A percentile compares a stretch with the other conserved stretches of the same genome.
Evolutionary conservation across 2,888 invertebrate species (phyloP).

Genomic region (Gryllus longicercus): DNA sequence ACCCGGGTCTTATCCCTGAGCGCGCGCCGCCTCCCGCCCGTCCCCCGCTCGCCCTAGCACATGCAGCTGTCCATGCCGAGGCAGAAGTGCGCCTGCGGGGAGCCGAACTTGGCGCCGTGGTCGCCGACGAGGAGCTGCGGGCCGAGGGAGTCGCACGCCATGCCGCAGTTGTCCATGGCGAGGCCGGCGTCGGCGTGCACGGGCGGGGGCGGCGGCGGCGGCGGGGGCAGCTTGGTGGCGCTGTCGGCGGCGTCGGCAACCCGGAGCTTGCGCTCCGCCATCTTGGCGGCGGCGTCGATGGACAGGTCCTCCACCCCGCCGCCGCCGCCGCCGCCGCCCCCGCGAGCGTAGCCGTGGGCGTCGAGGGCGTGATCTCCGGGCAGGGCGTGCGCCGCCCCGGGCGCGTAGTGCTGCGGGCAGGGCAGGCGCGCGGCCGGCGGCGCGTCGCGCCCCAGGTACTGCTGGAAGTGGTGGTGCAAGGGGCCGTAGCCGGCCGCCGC

Average conservation of each 20-base stretch:
- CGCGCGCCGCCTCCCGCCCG: too few species aligned
- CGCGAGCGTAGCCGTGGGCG: neutral
- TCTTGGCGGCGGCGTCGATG: slow-evolving; percentile 1
- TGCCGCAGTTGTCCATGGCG: neutral
- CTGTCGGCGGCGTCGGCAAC: neutral
- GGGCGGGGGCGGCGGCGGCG: too few species aligned
- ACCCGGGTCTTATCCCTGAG: too few species aligned
- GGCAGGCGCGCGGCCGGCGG: neutral
- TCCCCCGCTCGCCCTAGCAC: slow-evolving; percentile 34
- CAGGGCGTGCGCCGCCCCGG: slow-evolving; percentile 21
- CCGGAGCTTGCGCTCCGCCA: slow-evolving; percentile 12
- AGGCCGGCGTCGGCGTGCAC: neutral
- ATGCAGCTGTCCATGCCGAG: slow-evolving; percentile 39
- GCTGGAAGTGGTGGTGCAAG: slow-evolving; percentile 35
- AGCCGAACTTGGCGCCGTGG: slow-evolving; percentile 3
- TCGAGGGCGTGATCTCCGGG: neutral
- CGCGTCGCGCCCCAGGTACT: slow-evolving; percentile 28
- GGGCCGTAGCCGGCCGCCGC: slow-evolving; percentile 29
- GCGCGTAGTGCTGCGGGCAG: slow-evolving; percentile 31
- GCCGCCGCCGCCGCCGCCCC: neutral
- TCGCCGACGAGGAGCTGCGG: slow-evolving; percentile 22
- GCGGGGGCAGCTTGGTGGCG: neutral
- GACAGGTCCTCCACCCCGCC: neutral
- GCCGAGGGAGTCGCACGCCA: neutral
- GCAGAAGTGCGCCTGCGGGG: slow-evolving; percentile 35